A percentile compares a stretch with the other conserved stretches of the same genome.
Evolutionary conservation across 2,888 invertebrate genomes (phyloP).

Genomic region (Andrena bucephala): DNA sequence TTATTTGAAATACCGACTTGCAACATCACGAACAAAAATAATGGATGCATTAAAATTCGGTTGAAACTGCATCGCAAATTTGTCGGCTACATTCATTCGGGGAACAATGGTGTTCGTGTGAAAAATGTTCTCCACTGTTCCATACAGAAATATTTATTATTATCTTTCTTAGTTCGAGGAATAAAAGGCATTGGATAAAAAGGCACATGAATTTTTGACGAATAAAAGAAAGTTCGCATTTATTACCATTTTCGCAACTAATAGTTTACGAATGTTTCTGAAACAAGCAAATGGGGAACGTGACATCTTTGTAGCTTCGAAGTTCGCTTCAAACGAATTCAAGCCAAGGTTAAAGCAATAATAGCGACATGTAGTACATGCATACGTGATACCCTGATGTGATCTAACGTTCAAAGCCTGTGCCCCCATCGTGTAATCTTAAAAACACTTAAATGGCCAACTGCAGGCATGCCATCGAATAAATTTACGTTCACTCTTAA

Average conservation of each 20-base stretch:
- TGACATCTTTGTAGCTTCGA: slow-evolving; percentile 47
- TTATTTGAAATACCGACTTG: neutral
- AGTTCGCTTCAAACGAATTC: slow-evolving; percentile 48
- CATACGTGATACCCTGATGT: slow-evolving; percentile 21
- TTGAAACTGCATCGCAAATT: too few species aligned
- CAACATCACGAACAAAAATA: neutral
- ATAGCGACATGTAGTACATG: slow-evolving; percentile 29
- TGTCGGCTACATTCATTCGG: too few species aligned
- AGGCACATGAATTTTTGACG: neutral
- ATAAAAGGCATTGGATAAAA: neutral
- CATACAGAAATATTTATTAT: neutral
- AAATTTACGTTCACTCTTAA: neutral
- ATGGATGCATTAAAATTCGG: neutral
- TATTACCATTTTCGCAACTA: neutral
- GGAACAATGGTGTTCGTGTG: neutral
- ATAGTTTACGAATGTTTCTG: neutral
- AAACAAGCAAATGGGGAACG: neutral
- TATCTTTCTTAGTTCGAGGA: neutral
- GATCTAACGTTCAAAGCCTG: slow-evolving; percentile 22
- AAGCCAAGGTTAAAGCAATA: slow-evolving; percentile 61
- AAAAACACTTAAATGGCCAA: neutral
- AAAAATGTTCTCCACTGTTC: neutral
- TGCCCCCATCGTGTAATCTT: slow-evolving; percentile 22
- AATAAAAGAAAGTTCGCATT: neutral
- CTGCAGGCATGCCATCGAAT: neutral